Evolutionary conservation across 2,797 vertebrate genomes (phyloP).

Genomic region (Eulemur coronatus): DNA sequence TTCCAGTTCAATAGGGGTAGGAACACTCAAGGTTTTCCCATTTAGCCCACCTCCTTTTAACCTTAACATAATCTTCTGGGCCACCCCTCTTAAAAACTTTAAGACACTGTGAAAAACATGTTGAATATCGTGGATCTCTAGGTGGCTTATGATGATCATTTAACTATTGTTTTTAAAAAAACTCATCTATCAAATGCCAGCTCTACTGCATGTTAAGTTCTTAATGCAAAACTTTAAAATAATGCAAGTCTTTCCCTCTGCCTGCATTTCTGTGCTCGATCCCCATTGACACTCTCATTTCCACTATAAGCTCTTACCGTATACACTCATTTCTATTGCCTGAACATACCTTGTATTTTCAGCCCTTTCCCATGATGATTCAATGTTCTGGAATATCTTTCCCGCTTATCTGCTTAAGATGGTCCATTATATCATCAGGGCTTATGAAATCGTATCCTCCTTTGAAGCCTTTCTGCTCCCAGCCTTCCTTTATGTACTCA

Average conservation of each 20-base stretch:
- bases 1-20: not conserved
- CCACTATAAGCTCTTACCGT: too few relatives aligned
- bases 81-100: not conserved
- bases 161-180: not conserved
- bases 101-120: not conserved
- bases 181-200: not conserved
- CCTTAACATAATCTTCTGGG: too few relatives aligned
- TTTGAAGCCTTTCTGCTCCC: not conserved
- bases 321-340: not conserved
- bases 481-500: rapidly evolving
- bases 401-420: not conserved
- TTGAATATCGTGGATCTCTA: not conserved
- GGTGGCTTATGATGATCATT: not conserved
- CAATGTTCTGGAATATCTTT: not conserved
- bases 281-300: not conserved
- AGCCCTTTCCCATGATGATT: too few relatives aligned
- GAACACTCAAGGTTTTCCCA: not conserved
- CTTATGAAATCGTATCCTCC: not conserved
- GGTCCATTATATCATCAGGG: not conserved
- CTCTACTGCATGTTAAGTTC: not conserved
- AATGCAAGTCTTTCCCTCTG: too few relatives aligned
- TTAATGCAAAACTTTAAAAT: not conserved
- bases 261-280: not conserved
- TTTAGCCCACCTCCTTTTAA: not conserved
- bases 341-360: not conserved